Evolutionary conservation across 2,797 vertebrate genomes (phyloP).

Genomic region (Manis javanica): DNA sequence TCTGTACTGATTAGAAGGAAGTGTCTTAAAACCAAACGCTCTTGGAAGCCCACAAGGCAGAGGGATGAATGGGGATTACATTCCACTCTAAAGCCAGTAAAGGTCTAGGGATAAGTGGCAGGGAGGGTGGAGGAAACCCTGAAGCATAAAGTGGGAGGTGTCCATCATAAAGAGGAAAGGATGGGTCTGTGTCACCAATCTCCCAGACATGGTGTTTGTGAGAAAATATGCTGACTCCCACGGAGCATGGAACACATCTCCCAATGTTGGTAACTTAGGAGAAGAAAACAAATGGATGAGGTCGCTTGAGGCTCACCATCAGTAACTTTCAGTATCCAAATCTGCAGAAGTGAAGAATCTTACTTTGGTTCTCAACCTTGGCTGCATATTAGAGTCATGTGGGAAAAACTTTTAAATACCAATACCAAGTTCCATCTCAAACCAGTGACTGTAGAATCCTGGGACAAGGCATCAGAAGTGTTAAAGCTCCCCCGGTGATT

Average conservation of each 20-base stretch:
- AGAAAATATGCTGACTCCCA: background rate
- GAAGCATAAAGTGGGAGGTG: background rate
- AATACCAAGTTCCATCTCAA: background rate
- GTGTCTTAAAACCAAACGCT: constrained; percentile 20
- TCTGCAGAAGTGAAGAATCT: background rate
- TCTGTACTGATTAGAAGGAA: background rate
- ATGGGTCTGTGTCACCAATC: background rate
- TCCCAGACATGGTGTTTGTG: background rate
- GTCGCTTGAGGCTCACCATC: background rate
- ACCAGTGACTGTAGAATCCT: background rate
- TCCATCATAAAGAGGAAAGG: background rate
- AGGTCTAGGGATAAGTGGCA: background rate
- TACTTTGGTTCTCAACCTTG: background rate
- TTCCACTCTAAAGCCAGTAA: background rate
- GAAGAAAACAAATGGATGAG: background rate
- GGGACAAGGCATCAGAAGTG: background rate
- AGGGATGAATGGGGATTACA: background rate
- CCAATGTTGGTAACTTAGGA: background rate
- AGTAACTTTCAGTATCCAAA: background rate
- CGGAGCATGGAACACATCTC: background rate
- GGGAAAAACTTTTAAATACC: background rate
- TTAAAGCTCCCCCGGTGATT: background rate
- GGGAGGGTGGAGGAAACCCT: background rate
- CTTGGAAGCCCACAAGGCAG: background rate
- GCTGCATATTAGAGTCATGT: background rate